phyloP scores from a whole-genome alignment of 2,888 invertebrate genomes.

The Dynastes maya region DNA sequence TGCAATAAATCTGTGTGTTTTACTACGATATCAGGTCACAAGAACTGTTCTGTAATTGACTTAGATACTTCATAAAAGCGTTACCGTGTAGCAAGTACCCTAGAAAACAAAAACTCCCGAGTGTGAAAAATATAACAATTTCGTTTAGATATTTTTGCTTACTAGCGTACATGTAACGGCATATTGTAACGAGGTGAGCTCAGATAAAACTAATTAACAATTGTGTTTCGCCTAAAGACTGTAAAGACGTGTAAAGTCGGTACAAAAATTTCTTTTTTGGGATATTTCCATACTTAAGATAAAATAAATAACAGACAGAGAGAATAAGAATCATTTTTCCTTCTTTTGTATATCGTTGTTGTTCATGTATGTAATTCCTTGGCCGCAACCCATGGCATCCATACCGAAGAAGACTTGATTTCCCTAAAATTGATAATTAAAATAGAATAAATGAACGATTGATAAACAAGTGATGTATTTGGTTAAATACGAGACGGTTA shows the following conservation, averaged over 20 bases:
- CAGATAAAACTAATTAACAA: background rate
- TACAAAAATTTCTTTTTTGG: too few species aligned
- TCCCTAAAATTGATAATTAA: slow-evolving; percentile 42
- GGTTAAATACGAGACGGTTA: too few species aligned
- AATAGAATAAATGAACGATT: background rate
- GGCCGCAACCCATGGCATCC: slow-evolving; percentile 71
- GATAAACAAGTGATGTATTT: background rate
- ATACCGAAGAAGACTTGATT: slow-evolving; percentile 50
- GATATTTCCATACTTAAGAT: background rate
- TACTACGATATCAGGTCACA: background rate
- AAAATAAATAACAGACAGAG: background rate
- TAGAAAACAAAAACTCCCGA: background rate
- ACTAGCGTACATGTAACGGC: too few species aligned
- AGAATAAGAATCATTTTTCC: slow-evolving; percentile 16
- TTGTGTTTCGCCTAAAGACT: background rate
- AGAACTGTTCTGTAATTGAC: background rate
- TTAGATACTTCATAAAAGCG: background rate
- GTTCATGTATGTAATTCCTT: slow-evolving; percentile 72
- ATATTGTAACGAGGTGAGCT: background rate
- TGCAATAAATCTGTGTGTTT: too few species aligned
- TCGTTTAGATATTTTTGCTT: too few species aligned
- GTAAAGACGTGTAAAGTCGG: background rate
- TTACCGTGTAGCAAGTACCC: background rate
- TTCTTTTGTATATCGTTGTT: slow-evolving; percentile 66
- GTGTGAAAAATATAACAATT: too few species aligned